A percentile compares a stretch with the other conserved stretches of the same genome.
phyloP scores from a whole-genome alignment of 2,113 vertebrate species.

The Rhinichthys klamathensis region DNA sequence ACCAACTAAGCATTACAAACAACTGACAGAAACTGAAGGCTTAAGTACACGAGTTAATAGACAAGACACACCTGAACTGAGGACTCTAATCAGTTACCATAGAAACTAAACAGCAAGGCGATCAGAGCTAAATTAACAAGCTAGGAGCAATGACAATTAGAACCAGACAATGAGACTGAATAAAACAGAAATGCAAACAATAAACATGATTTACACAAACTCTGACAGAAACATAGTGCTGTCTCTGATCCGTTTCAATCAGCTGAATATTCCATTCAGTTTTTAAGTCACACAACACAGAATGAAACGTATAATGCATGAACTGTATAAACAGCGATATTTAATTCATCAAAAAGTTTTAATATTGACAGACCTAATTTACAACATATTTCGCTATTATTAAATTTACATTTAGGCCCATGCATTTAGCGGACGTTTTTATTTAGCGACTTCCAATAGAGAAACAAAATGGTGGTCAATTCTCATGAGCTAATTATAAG shows the following conservation, averaged over 20 bases:
- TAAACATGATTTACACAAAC: no score
- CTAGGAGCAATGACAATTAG: no score
- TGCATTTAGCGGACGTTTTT: background rate
- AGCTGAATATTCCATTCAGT: background rate
- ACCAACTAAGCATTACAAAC: no score
- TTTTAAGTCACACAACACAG: background rate
- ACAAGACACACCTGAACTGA: no score
- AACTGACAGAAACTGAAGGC: no score
- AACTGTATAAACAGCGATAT: background rate
- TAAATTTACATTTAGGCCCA: background rate
- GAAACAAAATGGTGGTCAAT: background rate
- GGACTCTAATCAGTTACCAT: no score
- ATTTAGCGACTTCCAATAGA: background rate
- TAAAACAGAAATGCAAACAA: no score
- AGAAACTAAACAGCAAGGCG: no score
- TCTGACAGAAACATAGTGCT: background rate
- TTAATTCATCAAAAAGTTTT: background rate
- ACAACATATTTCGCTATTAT: background rate
- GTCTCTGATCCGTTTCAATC: background rate
- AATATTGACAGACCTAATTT: background rate
- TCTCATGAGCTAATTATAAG: background rate
- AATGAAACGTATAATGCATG: background rate
- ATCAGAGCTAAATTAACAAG: no score
- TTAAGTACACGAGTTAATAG: no score
- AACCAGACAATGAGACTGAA: no score